These are phyloP conservation scores for Lethenteron camtschaticum DNA, from an alignment of 2,113 vertebrate genomes.

Conservation along the genomic window DNA sequence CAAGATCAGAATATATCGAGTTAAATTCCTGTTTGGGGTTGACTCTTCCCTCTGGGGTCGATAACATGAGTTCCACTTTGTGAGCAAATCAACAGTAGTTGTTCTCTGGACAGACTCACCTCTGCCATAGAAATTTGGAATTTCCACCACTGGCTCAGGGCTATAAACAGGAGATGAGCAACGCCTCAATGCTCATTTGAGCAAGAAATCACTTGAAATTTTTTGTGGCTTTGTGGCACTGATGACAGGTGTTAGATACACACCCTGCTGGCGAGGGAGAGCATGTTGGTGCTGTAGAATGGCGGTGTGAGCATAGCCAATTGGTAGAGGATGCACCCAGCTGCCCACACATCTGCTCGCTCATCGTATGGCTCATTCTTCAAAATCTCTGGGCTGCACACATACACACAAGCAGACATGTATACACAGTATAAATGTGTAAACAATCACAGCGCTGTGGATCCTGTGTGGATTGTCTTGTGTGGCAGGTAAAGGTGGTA, in stretches of 20 bases:
- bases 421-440: too few species aligned
- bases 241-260: constrained; percentile 5
- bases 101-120: not conserved
- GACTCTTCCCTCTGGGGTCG: too few species aligned
- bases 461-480: too few species aligned
- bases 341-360: constrained; percentile 66
- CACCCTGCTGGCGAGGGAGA: constrained; percentile 54
- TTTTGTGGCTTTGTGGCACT: not conserved
- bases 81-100: not conserved
- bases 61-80: not conserved
- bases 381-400: constrained; percentile 44
- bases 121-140: not conserved
- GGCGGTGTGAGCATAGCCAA: constrained; percentile 52
- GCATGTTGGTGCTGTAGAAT: constrained; percentile 57
- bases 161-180: constrained; percentile 1
- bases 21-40: too few species aligned
- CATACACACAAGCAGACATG: too few species aligned
- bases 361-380: constrained; percentile 58
- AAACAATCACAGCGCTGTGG: too few species aligned
- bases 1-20: too few species aligned
- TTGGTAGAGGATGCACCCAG: constrained; percentile 63
- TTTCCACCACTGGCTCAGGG: not conserved
- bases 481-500: too few species aligned
- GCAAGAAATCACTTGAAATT: not conserved
- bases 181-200: not conserved